Evolutionary conservation across 2,113 vertebrate species (phyloP).

Genomic region (Catharus minimus): DNA sequence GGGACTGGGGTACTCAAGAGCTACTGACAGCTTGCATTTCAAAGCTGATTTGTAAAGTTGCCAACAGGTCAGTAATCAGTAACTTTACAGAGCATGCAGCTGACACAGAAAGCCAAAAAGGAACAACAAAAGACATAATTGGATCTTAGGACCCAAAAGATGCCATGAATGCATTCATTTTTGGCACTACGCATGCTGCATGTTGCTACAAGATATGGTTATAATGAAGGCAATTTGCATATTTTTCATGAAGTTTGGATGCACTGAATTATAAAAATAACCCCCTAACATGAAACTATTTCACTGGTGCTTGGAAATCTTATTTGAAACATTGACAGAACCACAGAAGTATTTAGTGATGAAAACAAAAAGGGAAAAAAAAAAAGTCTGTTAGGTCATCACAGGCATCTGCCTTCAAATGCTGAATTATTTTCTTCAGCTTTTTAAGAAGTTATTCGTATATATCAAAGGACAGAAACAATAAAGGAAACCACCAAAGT

Average conservation of each 20-base stretch:
- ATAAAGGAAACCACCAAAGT: constrained; percentile 13
- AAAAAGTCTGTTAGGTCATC: constrained; percentile 5
- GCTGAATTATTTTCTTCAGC: neutral
- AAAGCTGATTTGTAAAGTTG: constrained; percentile 42
- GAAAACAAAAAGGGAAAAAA: neutral
- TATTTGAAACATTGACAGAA: constrained; percentile 18
- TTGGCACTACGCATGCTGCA: constrained; percentile 26
- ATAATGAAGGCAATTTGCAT: constrained; percentile 65
- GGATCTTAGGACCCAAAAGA: constrained; percentile 14
- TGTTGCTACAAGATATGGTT: constrained; percentile 65
- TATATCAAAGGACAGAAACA: constrained; percentile 1
- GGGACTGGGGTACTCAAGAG: constrained; percentile 25
- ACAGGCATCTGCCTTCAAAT: constrained; percentile 21
- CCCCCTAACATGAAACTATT: constrained; percentile 39
- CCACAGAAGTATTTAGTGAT: constrained; percentile 5
- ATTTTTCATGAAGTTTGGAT: constrained; percentile 65
- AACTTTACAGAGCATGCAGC: constrained; percentile 46
- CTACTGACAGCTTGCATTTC: constrained; percentile 24
- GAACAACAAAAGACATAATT: constrained; percentile 24
- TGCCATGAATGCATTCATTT: constrained; percentile 61
- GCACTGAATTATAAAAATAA: constrained; percentile 53
- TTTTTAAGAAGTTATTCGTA: neutral
- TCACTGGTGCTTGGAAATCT: constrained; percentile 30
- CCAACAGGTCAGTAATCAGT: constrained; percentile 56
- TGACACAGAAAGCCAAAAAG: constrained; percentile 37